phyloP scores from a whole-genome alignment of 2,888 invertebrate species.

The Pristionchus mayeri region DNA sequence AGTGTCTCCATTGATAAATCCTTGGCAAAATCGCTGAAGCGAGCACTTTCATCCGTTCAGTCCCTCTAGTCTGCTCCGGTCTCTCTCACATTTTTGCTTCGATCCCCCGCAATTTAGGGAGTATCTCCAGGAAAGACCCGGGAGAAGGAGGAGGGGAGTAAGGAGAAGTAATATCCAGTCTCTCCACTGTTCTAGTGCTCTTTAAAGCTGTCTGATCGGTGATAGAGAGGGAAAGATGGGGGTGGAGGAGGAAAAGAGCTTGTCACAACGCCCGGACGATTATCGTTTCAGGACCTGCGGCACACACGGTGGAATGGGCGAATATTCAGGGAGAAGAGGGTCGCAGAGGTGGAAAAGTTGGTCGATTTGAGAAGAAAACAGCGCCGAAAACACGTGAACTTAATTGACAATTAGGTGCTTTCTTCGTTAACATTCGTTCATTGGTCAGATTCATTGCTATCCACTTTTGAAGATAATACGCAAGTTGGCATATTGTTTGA shows the following conservation, averaged over 20 bases:
- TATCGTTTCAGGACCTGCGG: constrained; percentile 1
- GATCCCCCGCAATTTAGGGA: not conserved
- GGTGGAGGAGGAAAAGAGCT: not conserved
- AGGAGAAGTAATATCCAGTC: no score
- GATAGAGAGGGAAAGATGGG: not conserved
- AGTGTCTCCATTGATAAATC: no score
- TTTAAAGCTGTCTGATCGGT: not conserved
- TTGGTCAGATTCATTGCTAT: no score
- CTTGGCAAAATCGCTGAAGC: not conserved
- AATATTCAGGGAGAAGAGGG: not conserved
- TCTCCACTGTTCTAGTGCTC: no score
- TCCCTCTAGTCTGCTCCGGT: no score
- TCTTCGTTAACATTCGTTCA: no score
- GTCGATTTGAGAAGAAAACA: no score
- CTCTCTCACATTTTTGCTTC: not conserved
- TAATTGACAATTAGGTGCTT: no score
- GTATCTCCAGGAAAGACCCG: not conserved
- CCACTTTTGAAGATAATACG: no score
- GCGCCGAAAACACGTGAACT: no score
- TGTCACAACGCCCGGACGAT: constrained; percentile 6
- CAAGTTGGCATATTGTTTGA: no score
- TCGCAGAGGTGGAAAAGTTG: not conserved
- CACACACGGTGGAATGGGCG: not conserved
- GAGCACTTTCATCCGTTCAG: constrained; percentile 16
- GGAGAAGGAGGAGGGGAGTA: no score